Evolutionary conservation across 2,888 invertebrate genomes (phyloP).

Genomic region (Xanthorhoe spadicearia): DNA sequence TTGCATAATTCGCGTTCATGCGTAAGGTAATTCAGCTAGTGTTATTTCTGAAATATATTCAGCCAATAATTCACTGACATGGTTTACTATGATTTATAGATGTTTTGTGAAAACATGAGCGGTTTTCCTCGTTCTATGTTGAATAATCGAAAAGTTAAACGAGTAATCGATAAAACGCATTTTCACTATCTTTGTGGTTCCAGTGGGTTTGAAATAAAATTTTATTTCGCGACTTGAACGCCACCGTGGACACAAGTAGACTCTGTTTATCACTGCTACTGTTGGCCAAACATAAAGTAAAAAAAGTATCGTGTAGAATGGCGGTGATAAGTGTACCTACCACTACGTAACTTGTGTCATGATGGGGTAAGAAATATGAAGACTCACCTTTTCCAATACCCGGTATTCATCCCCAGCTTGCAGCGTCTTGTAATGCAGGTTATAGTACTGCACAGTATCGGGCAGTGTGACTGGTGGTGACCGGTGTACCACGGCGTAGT

Average conservation of each 20-base stretch:
- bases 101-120: neutral
- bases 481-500: conserved; percentile 92
- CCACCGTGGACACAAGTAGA: too few species aligned
- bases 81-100: neutral
- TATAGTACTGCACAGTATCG: conserved; percentile 89
- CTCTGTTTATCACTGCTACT: too few species aligned
- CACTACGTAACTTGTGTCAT: too few species aligned
- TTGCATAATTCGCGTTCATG: conserved; percentile 28
- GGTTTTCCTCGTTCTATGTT: neutral
- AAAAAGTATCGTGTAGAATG: too few species aligned
- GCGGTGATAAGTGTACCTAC: too few species aligned
- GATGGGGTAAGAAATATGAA: too few species aligned
- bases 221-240: too few species aligned
- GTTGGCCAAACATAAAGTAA: too few species aligned
- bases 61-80: conserved; percentile 39
- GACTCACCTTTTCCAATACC: conserved; percentile 74
- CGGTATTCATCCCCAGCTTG: conserved; percentile 83
- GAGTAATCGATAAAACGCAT: too few species aligned
- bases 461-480: conserved; percentile 88
- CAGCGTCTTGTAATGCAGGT: conserved; percentile 85
- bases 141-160: neutral
- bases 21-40: conserved; percentile 14
- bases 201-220: too few species aligned
- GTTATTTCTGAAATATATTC: conserved; percentile 16
- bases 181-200: too few species aligned